Percentiles rank a stretch among this genome's conserved stretches.
phyloP scores from a whole-genome alignment of 2,797 vertebrate species.

The Dermochelys coriacea region DNA sequence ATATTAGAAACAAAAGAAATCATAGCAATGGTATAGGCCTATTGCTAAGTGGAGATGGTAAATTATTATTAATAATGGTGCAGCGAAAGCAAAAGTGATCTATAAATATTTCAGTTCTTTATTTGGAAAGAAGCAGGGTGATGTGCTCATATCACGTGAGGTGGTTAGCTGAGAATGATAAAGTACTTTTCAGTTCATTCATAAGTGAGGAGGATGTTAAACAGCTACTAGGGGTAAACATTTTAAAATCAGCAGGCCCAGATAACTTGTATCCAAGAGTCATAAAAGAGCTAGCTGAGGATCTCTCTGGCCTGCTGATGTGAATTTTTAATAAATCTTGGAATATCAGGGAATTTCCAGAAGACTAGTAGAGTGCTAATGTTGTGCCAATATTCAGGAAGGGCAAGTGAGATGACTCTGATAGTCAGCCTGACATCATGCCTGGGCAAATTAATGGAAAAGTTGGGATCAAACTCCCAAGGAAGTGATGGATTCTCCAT shows the following conservation, averaged over 20 bases:
- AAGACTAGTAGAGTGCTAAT: neutral
- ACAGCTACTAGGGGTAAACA: neutral
- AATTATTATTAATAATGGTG: conserved; percentile 54
- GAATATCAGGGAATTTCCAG: neutral
- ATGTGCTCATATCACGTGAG: neutral
- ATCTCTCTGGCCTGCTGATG: neutral
- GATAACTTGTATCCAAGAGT: neutral
- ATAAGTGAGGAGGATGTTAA: neutral
- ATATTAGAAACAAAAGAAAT: conserved; percentile 32
- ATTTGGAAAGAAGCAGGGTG: neutral
- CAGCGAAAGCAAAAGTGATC: neutral
- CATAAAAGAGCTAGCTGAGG: neutral
- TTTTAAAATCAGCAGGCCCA: neutral
- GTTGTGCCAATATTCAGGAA: neutral
- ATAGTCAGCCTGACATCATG: neutral
- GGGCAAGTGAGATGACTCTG: neutral
- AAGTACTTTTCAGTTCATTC: neutral
- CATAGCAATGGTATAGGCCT: neutral
- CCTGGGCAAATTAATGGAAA: neutral
- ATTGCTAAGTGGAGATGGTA: conserved; percentile 40
- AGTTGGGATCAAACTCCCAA: neutral
- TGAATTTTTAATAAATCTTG: neutral
- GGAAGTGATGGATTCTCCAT: neutral
- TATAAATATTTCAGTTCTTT: neutral
- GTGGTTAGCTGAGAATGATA: too few species aligned